Percentiles rank a stretch among this genome's conserved stretches.
These are phyloP conservation scores for Platyscapa corneri DNA, from an alignment of 1,140 invertebrate species.

Conservation along the genomic window DNA sequence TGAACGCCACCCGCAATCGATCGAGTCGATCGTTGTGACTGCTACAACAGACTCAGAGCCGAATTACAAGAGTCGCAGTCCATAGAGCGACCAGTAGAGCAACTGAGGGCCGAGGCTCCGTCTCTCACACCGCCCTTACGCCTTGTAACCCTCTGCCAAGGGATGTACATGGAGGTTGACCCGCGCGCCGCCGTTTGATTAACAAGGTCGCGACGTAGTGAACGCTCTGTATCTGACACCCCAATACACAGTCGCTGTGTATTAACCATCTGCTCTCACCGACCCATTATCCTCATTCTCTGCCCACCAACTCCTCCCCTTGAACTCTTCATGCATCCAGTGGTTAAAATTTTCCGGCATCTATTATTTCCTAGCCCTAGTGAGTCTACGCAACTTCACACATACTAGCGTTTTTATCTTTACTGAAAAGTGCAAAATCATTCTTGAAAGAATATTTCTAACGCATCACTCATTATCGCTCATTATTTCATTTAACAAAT, in stretches of 20 bases:
- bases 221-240: slow-evolving; percentile 66
- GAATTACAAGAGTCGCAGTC: slow-evolving; percentile 27
- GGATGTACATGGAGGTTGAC: neutral
- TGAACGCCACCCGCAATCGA: neutral
- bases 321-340: neutral
- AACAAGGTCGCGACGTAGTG: slow-evolving; percentile 64
- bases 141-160: neutral
- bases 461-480: too few relatives aligned
- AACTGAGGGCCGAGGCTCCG: neutral
- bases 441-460: too few relatives aligned
- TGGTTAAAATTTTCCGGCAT: neutral
- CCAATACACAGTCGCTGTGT: slow-evolving; percentile 52
- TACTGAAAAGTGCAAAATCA: neutral
- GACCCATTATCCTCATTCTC: slow-evolving; percentile 50
- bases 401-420: neutral
- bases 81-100: neutral
- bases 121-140: neutral
- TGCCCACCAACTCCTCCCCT: slow-evolving; percentile 10
- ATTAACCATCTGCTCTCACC: slow-evolving; percentile 65
- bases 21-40: slow-evolving; percentile 26
- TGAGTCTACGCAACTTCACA: neutral
- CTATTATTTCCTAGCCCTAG: neutral
- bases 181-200: slow-evolving; percentile 63
- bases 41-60: slow-evolving; percentile 2
- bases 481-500: too few relatives aligned